Evolutionary conservation across 2,888 invertebrate species (phyloP).

Genomic region (Apomyelois bistriatella): DNA sequence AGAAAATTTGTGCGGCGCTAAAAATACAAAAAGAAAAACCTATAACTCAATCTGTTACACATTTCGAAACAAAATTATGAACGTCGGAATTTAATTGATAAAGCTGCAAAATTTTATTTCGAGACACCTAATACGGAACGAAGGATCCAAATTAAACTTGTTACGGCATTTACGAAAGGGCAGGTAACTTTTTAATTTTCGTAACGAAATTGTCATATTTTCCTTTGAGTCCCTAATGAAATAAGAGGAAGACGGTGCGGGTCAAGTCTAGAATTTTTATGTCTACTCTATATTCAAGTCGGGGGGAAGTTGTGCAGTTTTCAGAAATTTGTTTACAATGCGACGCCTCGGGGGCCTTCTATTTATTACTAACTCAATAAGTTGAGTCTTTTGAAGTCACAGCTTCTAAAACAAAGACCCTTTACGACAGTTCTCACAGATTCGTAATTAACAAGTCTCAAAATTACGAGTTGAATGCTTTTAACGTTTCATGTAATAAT

Average conservation of each 20-base stretch:
- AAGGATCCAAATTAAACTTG: slow-evolving; percentile 62
- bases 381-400: slow-evolving; percentile 52
- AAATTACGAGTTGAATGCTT: slow-evolving; percentile 68
- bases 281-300: slow-evolving; percentile 46
- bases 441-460: slow-evolving; percentile 69
- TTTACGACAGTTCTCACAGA: slow-evolving; percentile 50
- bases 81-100: neutral
- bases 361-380: slow-evolving; percentile 55
- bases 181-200: slow-evolving; percentile 72
- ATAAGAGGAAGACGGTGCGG: slow-evolving; percentile 47
- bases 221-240: slow-evolving; percentile 63
- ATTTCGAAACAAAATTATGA: too few relatives aligned
- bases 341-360: slow-evolving; percentile 32
- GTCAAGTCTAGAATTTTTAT: slow-evolving; percentile 57
- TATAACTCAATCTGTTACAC: too few relatives aligned
- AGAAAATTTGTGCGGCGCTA: too few relatives aligned
- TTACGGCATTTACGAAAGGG: slow-evolving; percentile 60
- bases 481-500: slow-evolving; percentile 71
- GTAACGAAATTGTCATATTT: slow-evolving; percentile 69
- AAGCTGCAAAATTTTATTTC: slow-evolving; percentile 41
- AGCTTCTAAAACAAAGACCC: slow-evolving; percentile 51
- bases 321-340: slow-evolving; percentile 41
- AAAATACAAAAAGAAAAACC: too few relatives aligned
- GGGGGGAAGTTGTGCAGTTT: slow-evolving; percentile 38
- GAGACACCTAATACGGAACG: slow-evolving; percentile 43